Evolutionary conservation across 2,113 vertebrate genomes (phyloP).

Genomic region (Eublepharis macularius): DNA sequence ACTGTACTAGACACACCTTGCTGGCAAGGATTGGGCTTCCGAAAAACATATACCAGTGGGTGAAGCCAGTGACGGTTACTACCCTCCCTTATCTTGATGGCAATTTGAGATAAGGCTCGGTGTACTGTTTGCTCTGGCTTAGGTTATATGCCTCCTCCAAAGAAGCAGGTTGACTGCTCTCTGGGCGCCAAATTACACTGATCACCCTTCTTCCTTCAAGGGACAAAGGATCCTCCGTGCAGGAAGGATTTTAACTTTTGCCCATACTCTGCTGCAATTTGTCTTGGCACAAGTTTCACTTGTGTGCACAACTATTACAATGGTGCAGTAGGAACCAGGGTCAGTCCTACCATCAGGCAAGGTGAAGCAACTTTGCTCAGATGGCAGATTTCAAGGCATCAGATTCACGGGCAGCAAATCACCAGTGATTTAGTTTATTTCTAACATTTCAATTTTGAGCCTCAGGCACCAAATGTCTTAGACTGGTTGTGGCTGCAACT

Average conservation of each 20-base stretch:
- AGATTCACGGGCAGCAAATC: background rate
- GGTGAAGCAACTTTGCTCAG: background rate
- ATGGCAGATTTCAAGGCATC: background rate
- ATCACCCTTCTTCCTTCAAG: background rate
- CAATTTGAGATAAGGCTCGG: background rate
- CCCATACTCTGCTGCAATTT: background rate
- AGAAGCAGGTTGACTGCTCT: background rate
- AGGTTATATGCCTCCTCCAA: background rate
- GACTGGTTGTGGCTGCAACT: background rate
- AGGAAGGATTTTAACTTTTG: background rate
- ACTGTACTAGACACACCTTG: background rate
- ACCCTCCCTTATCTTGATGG: background rate
- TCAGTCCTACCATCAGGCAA: background rate
- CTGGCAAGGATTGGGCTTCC: background rate
- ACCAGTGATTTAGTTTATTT: background rate
- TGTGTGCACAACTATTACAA: too few relatives aligned
- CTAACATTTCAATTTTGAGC: background rate
- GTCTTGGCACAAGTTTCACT: background rate
- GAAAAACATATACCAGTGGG: background rate
- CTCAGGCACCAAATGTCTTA: background rate
- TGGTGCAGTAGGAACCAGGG: background rate
- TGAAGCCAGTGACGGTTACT: background rate
- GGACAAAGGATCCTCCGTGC: background rate
- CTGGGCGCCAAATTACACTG: background rate
- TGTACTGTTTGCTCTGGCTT: background rate